phyloP scores from a whole-genome alignment of 2,113 vertebrate genomes.

The Paradisaea rubra region DNA sequence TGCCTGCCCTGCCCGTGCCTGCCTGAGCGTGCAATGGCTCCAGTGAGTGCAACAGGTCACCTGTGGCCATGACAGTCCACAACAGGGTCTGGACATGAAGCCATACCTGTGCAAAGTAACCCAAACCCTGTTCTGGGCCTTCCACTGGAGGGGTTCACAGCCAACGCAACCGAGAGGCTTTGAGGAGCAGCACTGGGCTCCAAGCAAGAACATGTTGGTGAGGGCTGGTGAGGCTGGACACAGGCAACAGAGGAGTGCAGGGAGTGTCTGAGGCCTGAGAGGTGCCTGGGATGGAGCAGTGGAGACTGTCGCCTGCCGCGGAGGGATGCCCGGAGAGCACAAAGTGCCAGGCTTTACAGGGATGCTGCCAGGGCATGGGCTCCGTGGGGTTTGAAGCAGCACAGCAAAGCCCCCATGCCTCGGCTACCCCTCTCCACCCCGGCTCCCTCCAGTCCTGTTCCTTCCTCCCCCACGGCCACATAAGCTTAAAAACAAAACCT shows the following conservation, averaged over 20 bases:
- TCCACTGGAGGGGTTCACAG: fast-evolving
- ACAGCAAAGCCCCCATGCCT: not conserved
- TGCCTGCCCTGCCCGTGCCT: not conserved
- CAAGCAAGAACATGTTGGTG: not conserved
- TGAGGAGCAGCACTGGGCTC: not conserved
- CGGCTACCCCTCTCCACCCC: not conserved
- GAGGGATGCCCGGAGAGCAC: not conserved
- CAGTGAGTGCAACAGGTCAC: not conserved
- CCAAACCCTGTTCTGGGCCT: not conserved
- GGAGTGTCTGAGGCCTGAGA: not conserved
- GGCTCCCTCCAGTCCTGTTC: not conserved
- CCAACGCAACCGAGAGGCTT: fast-evolving
- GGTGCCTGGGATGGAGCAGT: fast-evolving
- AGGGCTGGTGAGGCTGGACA: not conserved
- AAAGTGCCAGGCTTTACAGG: fast-evolving
- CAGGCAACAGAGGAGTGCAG: not conserved
- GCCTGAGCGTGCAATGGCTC: not conserved
- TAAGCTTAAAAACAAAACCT: not conserved
- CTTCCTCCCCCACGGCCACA: not conserved
- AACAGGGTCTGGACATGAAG: not conserved
- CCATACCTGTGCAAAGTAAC: not conserved
- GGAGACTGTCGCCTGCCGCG: not conserved
- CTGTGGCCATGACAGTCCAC: fast-evolving
- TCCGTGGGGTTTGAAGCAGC: not conserved
- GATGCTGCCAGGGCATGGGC: not conserved